A percentile compares a stretch with the other conserved stretches of the same genome.
Evolutionary conservation across 2,888 invertebrate genomes (phyloP).

Genomic region (Dicyrtoma fusca): DNA sequence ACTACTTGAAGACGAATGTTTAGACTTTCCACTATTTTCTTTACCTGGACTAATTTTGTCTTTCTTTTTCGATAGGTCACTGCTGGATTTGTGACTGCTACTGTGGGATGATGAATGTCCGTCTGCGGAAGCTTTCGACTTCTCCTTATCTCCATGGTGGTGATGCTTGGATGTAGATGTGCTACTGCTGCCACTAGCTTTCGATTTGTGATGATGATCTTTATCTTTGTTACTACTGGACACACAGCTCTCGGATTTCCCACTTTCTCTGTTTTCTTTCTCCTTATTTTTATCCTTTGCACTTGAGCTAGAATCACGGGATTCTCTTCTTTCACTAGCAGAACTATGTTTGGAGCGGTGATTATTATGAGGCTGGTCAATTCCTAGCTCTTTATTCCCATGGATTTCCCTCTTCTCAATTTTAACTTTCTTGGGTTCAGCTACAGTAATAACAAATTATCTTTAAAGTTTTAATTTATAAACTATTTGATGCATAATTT

Average conservation of each 20-base stretch:
- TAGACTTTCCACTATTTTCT: slow-evolving; percentile 40
- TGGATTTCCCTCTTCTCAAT: slow-evolving; percentile 26
- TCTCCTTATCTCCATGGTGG: slow-evolving; percentile 53
- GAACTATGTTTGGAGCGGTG: slow-evolving; percentile 42
- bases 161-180: slow-evolving; percentile 43
- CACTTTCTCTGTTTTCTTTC: slow-evolving; percentile 45
- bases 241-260: slow-evolving; percentile 32
- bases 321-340: slow-evolving; percentile 45
- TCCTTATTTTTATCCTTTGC: slow-evolving; percentile 44
- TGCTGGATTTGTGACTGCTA: slow-evolving; percentile 38
- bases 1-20: slow-evolving; percentile 32
- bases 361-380: slow-evolving; percentile 29
- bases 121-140: slow-evolving; percentile 45
- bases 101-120: slow-evolving; percentile 44
- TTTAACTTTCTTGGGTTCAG: slow-evolving; percentile 34
- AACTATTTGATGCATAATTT: no score
- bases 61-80: slow-evolving; percentile 42
- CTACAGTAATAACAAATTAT: not conserved
- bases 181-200: slow-evolving; percentile 46
- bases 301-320: slow-evolving; percentile 46
- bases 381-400: not conserved
- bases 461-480: no score
- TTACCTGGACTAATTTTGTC: slow-evolving; percentile 42
- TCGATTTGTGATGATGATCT: slow-evolving; percentile 53
- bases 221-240: slow-evolving; percentile 41